Base-by-base conservation (phyloP, 2,113 vertebrate genomes). In the Hemichromis elongatus region DNA sequence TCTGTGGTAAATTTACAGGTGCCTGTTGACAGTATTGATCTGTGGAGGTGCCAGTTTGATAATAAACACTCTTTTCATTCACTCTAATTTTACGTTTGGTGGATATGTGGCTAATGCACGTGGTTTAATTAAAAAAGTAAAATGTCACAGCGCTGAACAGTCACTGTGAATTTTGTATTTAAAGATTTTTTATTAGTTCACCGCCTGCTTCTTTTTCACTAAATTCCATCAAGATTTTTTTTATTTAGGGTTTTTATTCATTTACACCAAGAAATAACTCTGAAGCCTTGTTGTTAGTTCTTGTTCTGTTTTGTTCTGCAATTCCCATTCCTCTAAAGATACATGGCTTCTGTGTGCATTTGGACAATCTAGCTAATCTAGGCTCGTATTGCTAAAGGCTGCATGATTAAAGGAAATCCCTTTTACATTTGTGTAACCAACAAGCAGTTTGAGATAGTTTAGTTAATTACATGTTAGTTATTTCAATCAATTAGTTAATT, bases 1-100 rank as follows among this genome's bases (percentile, higher is more conserved):
- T 68, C 77, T 52, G 14, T 78, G 40, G 63, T 79, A 52, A 87
- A 93, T 94, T 85, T 92, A 83, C 78, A 84, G 57, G 70, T 2
- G 13, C 5, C 12, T 70, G 82, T 89, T 90, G 88, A 88, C 63
- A 26, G 16, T 56, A 94, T 93, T 82, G 90, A 93, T 94, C 79
- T 56, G 47, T 47, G 50, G 5, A 18, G 79, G 82, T 86, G 83
- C 77, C 77, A 83, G 81, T 63, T 79, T 82, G 81, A 83, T 88
- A 56, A 88, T 82, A 82, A 89, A 90, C 80, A 5, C 33, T 77
- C 26, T 59, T 83, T 89, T 90, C 57, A 89, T 83, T 84, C 61
- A 47, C 55, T 86, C 5, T 59, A 40, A 89, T 90, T 86, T 87
- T 59, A 50, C 82, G 63, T 45, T 35, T 3, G 73, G 42, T 30